A percentile compares a stretch with the other conserved stretches of the same genome.
These are phyloP conservation scores for Periparus ater DNA, from an alignment of 2,797 vertebrate genomes.

Conservation along the genomic window DNA sequence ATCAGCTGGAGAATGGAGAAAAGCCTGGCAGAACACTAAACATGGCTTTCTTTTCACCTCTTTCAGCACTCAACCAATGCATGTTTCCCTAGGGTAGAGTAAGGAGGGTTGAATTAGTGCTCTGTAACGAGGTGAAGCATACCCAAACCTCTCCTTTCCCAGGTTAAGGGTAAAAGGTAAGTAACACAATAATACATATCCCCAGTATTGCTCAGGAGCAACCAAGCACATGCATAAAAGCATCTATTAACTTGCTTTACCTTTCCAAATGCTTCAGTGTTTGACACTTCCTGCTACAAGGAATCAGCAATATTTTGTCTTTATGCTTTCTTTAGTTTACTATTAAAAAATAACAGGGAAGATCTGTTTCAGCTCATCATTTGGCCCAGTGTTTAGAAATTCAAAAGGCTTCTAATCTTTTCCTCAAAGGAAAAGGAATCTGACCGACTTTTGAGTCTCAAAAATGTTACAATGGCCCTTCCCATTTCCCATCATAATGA, in stretches of 20 bases:
- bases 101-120: slow-evolving; percentile 12
- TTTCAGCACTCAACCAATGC: not conserved
- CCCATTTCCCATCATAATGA: not conserved
- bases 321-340: not conserved
- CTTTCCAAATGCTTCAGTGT: not conserved
- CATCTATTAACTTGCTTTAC: not conserved
- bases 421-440: not conserved
- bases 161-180: not conserved
- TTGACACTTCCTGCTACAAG: not conserved
- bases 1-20: not conserved
- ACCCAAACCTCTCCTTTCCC: not conserved
- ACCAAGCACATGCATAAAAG: not conserved
- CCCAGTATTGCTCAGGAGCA: not conserved
- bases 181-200: not conserved
- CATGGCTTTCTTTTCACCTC: not conserved
- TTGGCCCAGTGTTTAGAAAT: not conserved
- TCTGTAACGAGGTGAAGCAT: not conserved
- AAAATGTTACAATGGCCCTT: not conserved
- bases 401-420: not conserved
- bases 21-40: not conserved
- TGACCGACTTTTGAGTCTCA: not conserved
- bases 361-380: not conserved
- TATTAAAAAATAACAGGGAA: not conserved
- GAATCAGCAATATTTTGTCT: not conserved
- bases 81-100: not conserved